Base-by-base conservation (phyloP, 2,888 invertebrate genomes). In the Corbicula japonica region DNA sequence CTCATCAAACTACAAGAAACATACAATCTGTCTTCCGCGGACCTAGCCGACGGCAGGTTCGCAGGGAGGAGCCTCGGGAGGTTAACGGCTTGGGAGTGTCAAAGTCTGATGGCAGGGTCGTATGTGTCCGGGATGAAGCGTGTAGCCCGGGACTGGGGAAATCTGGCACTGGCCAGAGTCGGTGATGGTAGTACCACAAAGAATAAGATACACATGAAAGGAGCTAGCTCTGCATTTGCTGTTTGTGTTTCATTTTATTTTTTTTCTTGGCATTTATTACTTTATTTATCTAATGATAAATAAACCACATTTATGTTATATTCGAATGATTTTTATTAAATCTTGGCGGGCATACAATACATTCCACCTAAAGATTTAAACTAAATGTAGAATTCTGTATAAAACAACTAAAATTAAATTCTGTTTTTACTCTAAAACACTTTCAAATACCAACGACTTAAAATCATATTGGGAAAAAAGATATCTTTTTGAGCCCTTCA, bases 31-130 rank as follows among this genome's bases (percentile, higher is more conserved):
- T 32, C 50, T 8, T 23, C 63, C 15, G n/a, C 61, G 8, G 75
- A 75, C 28, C 21, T 75, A 41, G 50, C 62, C 1, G 32, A 62
- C 12, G 75, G 75, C 1, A 52, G 44, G 0, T 5, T 69, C 3
- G 21, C n/a, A n/a, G 62, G 69, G 4, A 18, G 30, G 6, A 1
- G n/a, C 28, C 2, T 46, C 15, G 58, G 26, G n/a, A 26, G 18
- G 2, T 10, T 46, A 26, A 69, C 38, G 10, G 73, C 74, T 2
- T 21, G 12, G 18, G 74, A 74, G 18, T 74, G 74, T 38, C 21
- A 15, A 23, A 61, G 68, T 23, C 38, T 74, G 15, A 48, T 50
- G 32, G n/a, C 26, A 2, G 21, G 23, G 12, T 44, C 56, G n/a
- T 60, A 28, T 15, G 18, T 34, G 1, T 12, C 30, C 26, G 26